These are phyloP conservation scores for Alfaro cultratus DNA, from an alignment of 2,797 vertebrate genomes.

Conservation along the genomic window DNA sequence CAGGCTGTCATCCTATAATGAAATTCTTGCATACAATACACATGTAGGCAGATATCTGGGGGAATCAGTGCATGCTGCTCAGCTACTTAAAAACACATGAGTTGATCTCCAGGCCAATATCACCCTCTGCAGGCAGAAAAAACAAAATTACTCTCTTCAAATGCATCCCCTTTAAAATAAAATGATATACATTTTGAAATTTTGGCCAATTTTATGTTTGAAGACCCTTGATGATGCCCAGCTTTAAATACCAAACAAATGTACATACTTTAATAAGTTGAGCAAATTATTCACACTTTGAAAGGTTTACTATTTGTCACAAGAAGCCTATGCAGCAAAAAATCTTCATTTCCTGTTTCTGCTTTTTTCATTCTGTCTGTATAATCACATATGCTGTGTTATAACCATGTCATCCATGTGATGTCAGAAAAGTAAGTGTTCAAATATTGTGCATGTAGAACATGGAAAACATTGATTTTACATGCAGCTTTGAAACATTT, in stretches of 20 bases:
- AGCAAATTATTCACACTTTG: conserved; percentile 18
- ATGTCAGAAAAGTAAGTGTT: neutral
- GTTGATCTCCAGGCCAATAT: conserved; percentile 82
- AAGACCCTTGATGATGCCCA: conserved; percentile 26
- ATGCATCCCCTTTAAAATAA: conserved; percentile 56
- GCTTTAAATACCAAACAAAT: conserved; percentile 25
- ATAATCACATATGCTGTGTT: conserved; percentile 52
- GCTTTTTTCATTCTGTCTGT: conserved; percentile 30
- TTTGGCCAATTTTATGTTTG: conserved; percentile 43
- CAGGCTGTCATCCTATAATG: conserved; percentile 28
- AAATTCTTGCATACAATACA: conserved; percentile 48
- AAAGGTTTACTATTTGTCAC: neutral
- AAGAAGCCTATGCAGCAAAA: conserved; percentile 25
- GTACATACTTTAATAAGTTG: conserved; percentile 5
- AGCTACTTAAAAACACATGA: conserved; percentile 53
- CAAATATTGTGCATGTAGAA: neutral
- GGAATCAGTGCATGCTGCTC: conserved; percentile 50
- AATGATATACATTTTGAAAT: conserved; percentile 61
- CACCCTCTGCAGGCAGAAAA: conserved; percentile 84
- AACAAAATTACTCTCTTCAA: conserved; percentile 63
- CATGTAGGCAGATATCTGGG: conserved; percentile 41
- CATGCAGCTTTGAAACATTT: neutral
- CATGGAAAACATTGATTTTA: neutral
- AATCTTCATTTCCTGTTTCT: conserved; percentile 28
- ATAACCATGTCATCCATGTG: conserved; percentile 17